These are phyloP conservation scores for Nyctibius bracteatus DNA, from an alignment of 2,113 vertebrate species.

Conservation along the genomic window DNA sequence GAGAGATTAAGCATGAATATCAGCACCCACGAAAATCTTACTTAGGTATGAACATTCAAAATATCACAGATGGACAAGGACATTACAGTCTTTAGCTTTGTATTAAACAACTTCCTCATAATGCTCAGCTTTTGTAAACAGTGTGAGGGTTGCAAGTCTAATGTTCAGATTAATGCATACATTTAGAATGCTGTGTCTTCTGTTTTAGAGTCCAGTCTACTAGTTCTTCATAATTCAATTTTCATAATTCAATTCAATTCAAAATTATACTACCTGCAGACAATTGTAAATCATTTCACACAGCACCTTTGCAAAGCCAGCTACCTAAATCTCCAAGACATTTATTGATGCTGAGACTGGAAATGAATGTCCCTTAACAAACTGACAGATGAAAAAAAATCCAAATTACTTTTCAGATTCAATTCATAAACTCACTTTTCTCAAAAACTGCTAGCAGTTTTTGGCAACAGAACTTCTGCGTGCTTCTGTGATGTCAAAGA, in stretches of 20 bases:
- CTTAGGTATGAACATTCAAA: neutral
- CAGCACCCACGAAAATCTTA: neutral
- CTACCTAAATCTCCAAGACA: neutral
- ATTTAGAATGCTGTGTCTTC: neutral
- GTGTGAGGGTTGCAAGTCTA: neutral
- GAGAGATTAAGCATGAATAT: neutral
- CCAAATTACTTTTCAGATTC: neutral
- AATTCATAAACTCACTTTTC: neutral
- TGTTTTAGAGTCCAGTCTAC: neutral
- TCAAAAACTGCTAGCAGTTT: neutral
- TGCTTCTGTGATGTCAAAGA: conserved; percentile 49
- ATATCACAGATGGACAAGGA: neutral
- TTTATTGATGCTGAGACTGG: neutral
- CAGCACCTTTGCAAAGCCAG: neutral
- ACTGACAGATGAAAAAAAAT: neutral
- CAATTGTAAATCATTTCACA: neutral
- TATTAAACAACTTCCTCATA: neutral
- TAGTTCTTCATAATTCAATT: neutral
- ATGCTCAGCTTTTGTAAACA: neutral
- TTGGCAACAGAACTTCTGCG: neutral
- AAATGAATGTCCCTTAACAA: neutral
- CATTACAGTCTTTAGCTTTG: neutral
- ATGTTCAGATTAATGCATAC: neutral
- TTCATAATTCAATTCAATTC: neutral
- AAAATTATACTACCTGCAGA: neutral